Evolutionary conservation across 1,140 invertebrate genomes (phyloP), one percentile per base, ranked within the genome.

Genomic region (Dendroctonus ponderosae): DNA sequence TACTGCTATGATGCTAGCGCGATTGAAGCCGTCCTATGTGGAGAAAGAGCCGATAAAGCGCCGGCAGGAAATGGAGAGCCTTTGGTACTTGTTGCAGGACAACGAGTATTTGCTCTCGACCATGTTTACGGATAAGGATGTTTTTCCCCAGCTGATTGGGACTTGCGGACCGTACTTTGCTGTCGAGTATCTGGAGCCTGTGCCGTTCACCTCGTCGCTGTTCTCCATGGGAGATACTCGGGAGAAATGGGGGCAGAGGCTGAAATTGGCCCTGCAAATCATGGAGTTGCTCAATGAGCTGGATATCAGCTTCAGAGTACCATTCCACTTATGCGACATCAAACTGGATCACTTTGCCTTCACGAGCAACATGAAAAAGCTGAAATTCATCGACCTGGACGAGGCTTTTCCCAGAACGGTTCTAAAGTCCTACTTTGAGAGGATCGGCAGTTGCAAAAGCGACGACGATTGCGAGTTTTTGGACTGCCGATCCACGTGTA

Each of bases 311-410:
- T 82, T 85, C 63, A 77, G 80, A 7, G 81, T 88, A 71, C 82
- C 83, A 5, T 78, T 89, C 44, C 80, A 86, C 71, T 74, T 89
- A 3, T 90, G 88, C 76, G 86, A 89, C 76, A 79, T 90, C 0
- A 87, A 89, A 76, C 79, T 85, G 37, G 81, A 83, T 48, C 85
- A 89, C 73, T 90, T 90, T 77, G 87, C 87, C 5, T 41, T 87
- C 0, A 78, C 81, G 7, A 73, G 79, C 4, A 80, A 82, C 44
- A 80, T 79, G 3, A 80, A 80, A 39, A 81, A 78, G 67, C 67
- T 86, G 11, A 84, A 86, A 76, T 83, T 86, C 58, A 74, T 88
- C 44, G 85, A 89, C 76, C 73, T 86, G 26, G 85, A 87, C 71
- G 79, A 80, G 4, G 82, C 84, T 2, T 82, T 83, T 67, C 81